A percentile compares a stretch with the other conserved stretches of the same genome.
Conservation (phyloP, 2,797 vertebrate species). For the Rachycentron canadum region DNA sequence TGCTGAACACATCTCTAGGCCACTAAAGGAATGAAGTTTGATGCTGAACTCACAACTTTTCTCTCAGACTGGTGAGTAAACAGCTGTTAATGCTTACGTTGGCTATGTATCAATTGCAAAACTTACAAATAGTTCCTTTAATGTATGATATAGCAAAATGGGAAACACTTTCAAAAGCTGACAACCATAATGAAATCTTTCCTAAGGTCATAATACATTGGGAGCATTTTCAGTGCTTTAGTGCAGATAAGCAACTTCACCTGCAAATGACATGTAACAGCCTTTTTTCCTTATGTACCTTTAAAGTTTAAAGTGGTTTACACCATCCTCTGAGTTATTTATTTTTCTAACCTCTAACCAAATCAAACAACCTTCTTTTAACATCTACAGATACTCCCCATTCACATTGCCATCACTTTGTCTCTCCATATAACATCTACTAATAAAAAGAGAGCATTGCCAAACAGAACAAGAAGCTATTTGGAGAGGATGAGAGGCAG, state of each 20-base stretch:
- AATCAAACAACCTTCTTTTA: background rate
- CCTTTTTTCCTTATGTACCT: constrained; percentile 6
- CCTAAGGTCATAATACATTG: constrained; percentile 30
- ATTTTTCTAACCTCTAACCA: constrained; percentile 2
- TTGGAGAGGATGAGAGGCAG: background rate
- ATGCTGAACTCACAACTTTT: background rate
- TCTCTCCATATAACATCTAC: background rate
- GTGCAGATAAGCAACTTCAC: constrained; percentile 16
- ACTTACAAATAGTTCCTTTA: too few species aligned
- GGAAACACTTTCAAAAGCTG: constrained; percentile 31
- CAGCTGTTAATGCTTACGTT: too few species aligned
- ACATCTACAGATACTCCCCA: too few species aligned
- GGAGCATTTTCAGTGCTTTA: constrained; percentile 26
- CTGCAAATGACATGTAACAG: constrained; percentile 6
- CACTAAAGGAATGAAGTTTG: background rate
- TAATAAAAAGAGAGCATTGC: background rate
- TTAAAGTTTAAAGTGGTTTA: background rate
- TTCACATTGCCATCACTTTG: background rate
- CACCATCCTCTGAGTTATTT: background rate
- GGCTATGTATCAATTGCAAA: too few species aligned
- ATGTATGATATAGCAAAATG: constrained; percentile 22
- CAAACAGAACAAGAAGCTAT: background rate
- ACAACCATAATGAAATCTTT: constrained; percentile 21
- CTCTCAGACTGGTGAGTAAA: background rate
- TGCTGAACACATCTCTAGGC: too few species aligned